These are phyloP conservation scores for Neelides folsomi DNA, from an alignment of 2,888 invertebrate genomes.

Conservation along the genomic window DNA sequence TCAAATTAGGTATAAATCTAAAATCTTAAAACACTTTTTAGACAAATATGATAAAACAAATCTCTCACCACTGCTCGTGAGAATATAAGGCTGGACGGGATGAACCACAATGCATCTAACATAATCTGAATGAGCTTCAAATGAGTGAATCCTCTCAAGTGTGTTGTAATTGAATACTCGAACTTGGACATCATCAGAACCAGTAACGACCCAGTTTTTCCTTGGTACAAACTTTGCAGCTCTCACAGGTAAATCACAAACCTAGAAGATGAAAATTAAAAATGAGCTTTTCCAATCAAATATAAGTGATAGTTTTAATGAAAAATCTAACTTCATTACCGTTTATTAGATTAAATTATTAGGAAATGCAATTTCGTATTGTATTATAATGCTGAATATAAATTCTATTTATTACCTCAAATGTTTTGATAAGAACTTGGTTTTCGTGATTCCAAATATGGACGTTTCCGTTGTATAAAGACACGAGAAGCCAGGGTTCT, in stretches of 20 bases:
- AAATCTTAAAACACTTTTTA: constrained; percentile 26
- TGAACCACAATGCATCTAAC: constrained; percentile 91
- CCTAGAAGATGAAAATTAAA: constrained; percentile 39
- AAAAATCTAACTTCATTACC: no score
- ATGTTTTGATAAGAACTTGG: constrained; percentile 73
- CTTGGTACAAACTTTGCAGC: constrained; percentile 90
- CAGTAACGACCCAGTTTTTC: constrained; percentile 97
- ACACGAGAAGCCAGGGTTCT: constrained; percentile 97
- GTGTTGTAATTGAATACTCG: constrained; percentile 98
- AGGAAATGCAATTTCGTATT: no score
- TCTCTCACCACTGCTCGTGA: constrained; percentile 82
- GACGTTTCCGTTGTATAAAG: constrained; percentile 96
- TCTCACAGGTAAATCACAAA: constrained; percentile 89
- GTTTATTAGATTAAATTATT: no score
- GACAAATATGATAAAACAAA: not conserved
- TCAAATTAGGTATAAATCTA: not conserved
- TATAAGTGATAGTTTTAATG: not conserved
- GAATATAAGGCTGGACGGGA: constrained; percentile 89
- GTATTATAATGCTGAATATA: no score
- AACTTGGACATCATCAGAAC: constrained; percentile 91
- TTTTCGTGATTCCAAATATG: constrained; percentile 99
- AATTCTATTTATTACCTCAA: no score
- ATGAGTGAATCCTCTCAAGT: constrained; percentile 82
- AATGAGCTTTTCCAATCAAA: not conserved
- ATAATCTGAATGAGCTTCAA: constrained; percentile 98